A percentile compares a stretch with the other conserved stretches of the same genome.
These are phyloP conservation scores for Ciconia maguari DNA, from an alignment of 2,113 vertebrate species.

Conservation along the genomic window DNA sequence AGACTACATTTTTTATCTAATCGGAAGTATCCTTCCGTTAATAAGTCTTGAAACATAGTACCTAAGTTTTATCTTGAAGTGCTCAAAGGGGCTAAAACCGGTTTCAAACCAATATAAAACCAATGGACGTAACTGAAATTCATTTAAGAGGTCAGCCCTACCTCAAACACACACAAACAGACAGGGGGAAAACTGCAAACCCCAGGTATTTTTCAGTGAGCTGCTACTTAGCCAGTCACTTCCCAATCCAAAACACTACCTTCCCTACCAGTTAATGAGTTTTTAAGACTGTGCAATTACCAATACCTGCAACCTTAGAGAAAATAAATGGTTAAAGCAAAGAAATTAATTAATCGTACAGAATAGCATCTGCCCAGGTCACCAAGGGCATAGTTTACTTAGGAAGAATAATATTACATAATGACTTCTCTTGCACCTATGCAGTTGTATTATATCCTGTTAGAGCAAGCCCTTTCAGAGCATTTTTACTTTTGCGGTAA, in stretches of 20 bases:
- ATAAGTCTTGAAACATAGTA: background rate
- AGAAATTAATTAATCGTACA: background rate
- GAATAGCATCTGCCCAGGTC: background rate
- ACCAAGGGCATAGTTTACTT: background rate
- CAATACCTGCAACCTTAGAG: background rate
- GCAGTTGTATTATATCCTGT: background rate
- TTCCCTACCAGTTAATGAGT: background rate
- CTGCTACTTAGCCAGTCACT: background rate
- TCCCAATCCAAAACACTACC: background rate
- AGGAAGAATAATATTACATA: background rate
- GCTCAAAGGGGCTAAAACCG: background rate
- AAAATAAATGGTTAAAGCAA: background rate
- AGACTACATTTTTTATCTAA: background rate
- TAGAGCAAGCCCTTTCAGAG: background rate
- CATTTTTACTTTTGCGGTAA: background rate
- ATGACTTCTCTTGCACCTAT: background rate
- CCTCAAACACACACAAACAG: background rate
- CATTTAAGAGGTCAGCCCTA: background rate
- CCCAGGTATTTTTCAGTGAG: background rate
- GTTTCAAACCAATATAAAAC: background rate
- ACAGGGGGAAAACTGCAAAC: background rate
- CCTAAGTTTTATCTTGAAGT: background rate
- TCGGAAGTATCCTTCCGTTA: background rate
- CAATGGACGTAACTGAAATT: background rate
- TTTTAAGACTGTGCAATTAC: background rate